These are phyloP conservation scores for Salpingus planirostris DNA, from an alignment of 2,888 invertebrate genomes.

Conservation along the genomic window DNA sequence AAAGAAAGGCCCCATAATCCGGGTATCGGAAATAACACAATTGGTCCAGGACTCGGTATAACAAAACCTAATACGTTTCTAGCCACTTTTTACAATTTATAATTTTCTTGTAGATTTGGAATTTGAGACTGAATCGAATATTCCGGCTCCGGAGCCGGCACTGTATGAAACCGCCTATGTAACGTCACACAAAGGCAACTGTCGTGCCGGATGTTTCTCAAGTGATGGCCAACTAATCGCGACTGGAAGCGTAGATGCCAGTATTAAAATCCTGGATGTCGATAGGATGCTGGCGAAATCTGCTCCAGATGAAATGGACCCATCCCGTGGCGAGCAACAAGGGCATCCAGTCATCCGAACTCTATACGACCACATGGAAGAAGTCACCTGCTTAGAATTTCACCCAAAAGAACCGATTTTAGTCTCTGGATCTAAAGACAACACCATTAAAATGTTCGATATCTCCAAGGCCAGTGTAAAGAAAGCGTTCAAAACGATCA, in stretches of 20 bases:
- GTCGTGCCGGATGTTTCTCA: conserved; percentile 93
- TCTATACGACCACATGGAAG: conserved; percentile 93
- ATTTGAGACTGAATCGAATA: conserved; percentile 90
- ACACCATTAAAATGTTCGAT: conserved; percentile 93
- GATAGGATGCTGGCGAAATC: conserved; percentile 98
- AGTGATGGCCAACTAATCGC: conserved; percentile 92
- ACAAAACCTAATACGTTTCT: neutral
- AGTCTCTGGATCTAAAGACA: conserved; percentile 90
- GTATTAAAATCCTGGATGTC: conserved; percentile 98
- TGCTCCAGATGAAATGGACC: conserved; percentile 81
- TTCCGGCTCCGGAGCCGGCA: conserved; percentile 91
- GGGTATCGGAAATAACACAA: conserved; percentile 53
- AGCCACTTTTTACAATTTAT: no score
- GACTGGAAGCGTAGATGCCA: conserved; percentile 96
- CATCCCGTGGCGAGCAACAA: conserved; percentile 76
- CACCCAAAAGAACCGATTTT: conserved; percentile 92
- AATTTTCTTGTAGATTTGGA: conserved; percentile 65
- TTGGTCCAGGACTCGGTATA: conserved; percentile 58
- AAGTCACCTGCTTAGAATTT: conserved; percentile 94
- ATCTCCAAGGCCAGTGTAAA: conserved; percentile 98
- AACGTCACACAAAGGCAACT: conserved; percentile 95
- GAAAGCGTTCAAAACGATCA: conserved; percentile 89
- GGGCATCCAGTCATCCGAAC: conserved; percentile 98
- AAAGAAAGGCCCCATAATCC: conserved; percentile 50
- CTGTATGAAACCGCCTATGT: conserved; percentile 98